Percentiles rank a stretch among this genome's conserved stretches.
Conservation (phyloP, 2,113 vertebrate genomes). For the Pyxicephalus adspersus region DNA sequence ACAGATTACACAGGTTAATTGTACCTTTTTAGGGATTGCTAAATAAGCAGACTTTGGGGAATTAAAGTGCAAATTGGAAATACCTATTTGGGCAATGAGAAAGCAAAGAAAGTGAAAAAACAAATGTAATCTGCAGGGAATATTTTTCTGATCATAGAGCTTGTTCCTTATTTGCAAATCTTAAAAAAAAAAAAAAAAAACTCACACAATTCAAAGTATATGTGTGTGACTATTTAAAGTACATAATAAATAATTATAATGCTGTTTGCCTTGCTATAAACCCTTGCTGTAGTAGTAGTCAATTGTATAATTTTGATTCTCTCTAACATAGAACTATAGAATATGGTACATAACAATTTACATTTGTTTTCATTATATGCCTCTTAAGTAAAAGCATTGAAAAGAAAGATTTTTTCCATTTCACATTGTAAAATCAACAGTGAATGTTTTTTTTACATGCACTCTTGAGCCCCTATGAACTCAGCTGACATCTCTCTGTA, state of each 20-base stretch:
- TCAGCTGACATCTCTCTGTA: too few relatives aligned
- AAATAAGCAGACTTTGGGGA: constrained; percentile 11
- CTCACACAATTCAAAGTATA: background rate
- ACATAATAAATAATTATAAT: background rate
- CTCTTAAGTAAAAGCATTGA: too few relatives aligned
- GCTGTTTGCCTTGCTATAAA: too few relatives aligned
- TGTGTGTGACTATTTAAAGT: background rate
- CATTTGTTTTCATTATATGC: too few relatives aligned
- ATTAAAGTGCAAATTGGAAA: constrained; percentile 10
- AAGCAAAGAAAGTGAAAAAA: constrained; percentile 10
- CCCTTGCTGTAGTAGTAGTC: too few relatives aligned
- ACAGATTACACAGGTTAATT: constrained; percentile 45
- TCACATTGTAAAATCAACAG: too few relatives aligned
- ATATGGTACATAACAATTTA: too few relatives aligned
- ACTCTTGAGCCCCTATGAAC: too few relatives aligned
- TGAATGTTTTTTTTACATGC: too few relatives aligned
- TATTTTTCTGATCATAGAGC: background rate
- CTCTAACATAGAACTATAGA: too few relatives aligned
- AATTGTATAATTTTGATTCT: too few relatives aligned
- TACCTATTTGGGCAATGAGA: background rate
- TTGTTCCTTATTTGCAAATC: background rate
- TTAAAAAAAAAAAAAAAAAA: background rate
- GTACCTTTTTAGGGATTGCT: constrained; percentile 25
- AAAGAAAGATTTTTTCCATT: too few relatives aligned
- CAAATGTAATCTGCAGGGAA: background rate